Conservation (phyloP, 2,888 invertebrate genomes). For the Nowickia ferox region DNA sequence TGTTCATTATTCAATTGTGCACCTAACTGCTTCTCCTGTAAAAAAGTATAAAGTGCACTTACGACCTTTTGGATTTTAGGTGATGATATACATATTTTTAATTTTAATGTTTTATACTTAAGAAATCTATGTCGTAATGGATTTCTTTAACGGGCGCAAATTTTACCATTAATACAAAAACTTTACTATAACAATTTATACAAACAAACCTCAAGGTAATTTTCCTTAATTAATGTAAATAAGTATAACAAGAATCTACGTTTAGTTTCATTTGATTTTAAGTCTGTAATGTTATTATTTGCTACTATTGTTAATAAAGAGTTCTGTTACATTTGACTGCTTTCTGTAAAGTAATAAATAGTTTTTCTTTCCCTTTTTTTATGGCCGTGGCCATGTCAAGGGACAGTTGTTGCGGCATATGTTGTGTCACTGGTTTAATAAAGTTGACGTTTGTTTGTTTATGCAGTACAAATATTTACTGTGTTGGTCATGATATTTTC, state of each 20-base stretch:
- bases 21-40: too few species aligned
- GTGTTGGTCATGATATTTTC: slow-evolving; percentile 54
- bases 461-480: slow-evolving; percentile 48
- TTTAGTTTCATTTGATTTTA: slow-evolving; percentile 62
- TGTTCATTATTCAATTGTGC: too few species aligned
- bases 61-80: too few species aligned
- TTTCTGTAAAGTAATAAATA: slow-evolving; percentile 10
- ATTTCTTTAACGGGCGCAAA: too few species aligned
- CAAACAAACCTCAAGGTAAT: slow-evolving; percentile 13
- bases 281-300: slow-evolving; percentile 22
- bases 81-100: too few species aligned
- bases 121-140: too few species aligned
- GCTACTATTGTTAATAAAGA: background rate
- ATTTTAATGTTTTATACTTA: too few species aligned
- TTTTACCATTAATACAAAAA: too few species aligned
- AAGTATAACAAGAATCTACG: slow-evolving; percentile 45
- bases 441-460: slow-evolving; percentile 40
- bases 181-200: background rate
- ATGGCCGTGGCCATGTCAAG: slow-evolving; percentile 25
- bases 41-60: too few species aligned
- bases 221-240: slow-evolving; percentile 56
- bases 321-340: background rate
- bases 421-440: slow-evolving; percentile 28
- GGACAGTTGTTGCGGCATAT: slow-evolving; percentile 64
- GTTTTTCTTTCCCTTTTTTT: slow-evolving; percentile 1